Evolutionary conservation across 2,888 invertebrate genomes (phyloP).

Genomic region (Lingula anatina): DNA sequence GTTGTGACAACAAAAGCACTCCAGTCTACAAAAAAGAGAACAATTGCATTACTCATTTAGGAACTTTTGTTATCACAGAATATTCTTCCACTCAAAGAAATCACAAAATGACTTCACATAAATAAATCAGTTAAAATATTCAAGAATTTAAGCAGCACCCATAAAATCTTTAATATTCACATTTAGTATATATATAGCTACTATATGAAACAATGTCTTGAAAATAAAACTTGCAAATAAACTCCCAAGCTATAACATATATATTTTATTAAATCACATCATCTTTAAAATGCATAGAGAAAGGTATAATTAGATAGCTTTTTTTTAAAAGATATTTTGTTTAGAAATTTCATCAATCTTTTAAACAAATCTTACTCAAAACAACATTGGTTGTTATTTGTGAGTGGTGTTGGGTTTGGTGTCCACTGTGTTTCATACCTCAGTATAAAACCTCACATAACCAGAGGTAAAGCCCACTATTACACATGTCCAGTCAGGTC

Average conservation of each 20-base stretch:
- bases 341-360: background rate
- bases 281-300: too few species aligned
- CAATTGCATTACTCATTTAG: conserved; percentile 1
- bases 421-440: conserved; percentile 52
- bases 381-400: background rate
- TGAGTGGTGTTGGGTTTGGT: background rate
- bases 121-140: too few species aligned
- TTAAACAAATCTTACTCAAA: too few species aligned
- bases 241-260: too few species aligned
- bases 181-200: too few species aligned
- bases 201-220: too few species aligned
- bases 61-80: background rate
- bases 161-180: background rate
- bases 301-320: background rate
- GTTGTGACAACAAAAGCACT: conserved; percentile 73
- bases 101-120: too few species aligned
- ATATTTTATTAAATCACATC: too few species aligned
- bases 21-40: conserved; percentile 60
- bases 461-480: conserved; percentile 82
- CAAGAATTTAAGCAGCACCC: background rate
- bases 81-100: background rate
- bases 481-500: conserved; percentile 90
- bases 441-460: conserved; percentile 80
- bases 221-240: too few species aligned
- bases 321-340: background rate